These are phyloP conservation scores for Anagrus nilaparvatae DNA, from an alignment of 1,140 invertebrate genomes.

Conservation along the genomic window DNA sequence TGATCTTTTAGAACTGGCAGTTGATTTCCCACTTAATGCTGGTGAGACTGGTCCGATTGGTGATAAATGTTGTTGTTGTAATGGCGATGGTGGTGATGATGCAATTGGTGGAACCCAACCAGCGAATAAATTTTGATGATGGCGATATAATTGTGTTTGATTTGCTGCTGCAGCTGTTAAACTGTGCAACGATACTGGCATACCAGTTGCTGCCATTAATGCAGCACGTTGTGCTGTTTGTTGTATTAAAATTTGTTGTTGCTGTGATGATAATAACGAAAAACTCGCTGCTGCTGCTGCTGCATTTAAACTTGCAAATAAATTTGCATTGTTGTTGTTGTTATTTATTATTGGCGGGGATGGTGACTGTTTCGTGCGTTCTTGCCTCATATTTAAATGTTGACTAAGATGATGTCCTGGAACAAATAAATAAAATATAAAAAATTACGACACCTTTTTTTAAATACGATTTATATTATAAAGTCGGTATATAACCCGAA, in stretches of 20 bases:
- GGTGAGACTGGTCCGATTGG: slow-evolving; percentile 32
- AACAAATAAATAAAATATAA: too few relatives aligned
- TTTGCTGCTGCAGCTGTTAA: slow-evolving; percentile 15
- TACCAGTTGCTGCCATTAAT: slow-evolving; percentile 43
- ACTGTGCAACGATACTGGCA: slow-evolving; percentile 28
- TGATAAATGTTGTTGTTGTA: slow-evolving; percentile 27
- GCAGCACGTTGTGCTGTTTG: slow-evolving; percentile 35
- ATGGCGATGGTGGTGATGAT: slow-evolving; percentile 30
- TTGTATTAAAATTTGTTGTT: slow-evolving; percentile 40
- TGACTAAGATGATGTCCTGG: too few relatives aligned
- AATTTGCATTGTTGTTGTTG: slow-evolving; percentile 29
- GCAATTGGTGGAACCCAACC: slow-evolving; percentile 32
- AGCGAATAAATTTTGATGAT: slow-evolving; percentile 44
- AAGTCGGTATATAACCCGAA: too few relatives aligned
- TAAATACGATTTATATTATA: too few relatives aligned
- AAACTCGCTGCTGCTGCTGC: slow-evolving; percentile 35
- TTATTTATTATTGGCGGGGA: slow-evolving; percentile 3
- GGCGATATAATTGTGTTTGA: slow-evolving; percentile 33
- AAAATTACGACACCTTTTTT: too few relatives aligned
- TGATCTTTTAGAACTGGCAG: slow-evolving; percentile 24
- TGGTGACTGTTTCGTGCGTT: slow-evolving; percentile 22
- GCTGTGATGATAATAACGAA: slow-evolving; percentile 43
- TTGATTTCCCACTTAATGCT: slow-evolving; percentile 25
- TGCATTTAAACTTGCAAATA: slow-evolving; percentile 36
- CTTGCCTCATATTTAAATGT: slow-evolving; percentile 33